A percentile compares a stretch with the other conserved stretches of the same genome.
Conservation (phyloP, 2,113 vertebrate species). For the Thalassarche chlororhynchos region DNA sequence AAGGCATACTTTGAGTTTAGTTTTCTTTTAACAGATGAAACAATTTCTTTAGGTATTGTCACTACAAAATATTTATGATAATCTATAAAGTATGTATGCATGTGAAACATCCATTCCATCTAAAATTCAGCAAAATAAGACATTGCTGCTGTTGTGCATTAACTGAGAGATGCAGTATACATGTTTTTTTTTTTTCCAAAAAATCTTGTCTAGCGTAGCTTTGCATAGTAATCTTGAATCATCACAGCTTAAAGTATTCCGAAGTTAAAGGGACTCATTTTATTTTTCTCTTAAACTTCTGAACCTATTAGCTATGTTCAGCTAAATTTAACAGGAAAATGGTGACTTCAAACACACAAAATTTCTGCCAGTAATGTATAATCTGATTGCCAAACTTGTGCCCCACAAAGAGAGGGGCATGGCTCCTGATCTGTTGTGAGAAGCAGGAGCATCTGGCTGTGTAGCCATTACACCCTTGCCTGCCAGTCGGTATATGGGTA, state of each 20-base stretch:
- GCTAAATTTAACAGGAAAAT: background rate
- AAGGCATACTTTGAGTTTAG: background rate
- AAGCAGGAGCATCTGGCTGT: background rate
- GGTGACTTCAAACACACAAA: background rate
- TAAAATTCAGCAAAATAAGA: background rate
- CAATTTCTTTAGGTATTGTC: background rate
- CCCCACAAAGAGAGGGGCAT: fast-evolving
- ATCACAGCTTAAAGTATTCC: background rate
- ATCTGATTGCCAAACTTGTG: background rate
- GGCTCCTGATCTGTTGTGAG: background rate
- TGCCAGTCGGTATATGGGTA: fast-evolving
- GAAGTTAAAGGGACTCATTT: background rate
- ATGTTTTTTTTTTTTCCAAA: background rate
- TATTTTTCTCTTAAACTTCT: background rate
- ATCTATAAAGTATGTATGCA: fast-evolving
- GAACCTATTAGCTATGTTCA: background rate
- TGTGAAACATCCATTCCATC: background rate
- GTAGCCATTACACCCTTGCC: fast-evolving
- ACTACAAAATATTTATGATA: background rate
- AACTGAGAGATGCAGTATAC: background rate
- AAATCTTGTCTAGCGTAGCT: background rate
- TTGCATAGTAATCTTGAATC: background rate
- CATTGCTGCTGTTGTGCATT: background rate
- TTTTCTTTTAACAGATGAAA: background rate
- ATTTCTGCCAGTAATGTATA: background rate